Evolutionary conservation across 2,797 vertebrate species (phyloP).

Genomic region (Neosalanx taihuensis): DNA sequence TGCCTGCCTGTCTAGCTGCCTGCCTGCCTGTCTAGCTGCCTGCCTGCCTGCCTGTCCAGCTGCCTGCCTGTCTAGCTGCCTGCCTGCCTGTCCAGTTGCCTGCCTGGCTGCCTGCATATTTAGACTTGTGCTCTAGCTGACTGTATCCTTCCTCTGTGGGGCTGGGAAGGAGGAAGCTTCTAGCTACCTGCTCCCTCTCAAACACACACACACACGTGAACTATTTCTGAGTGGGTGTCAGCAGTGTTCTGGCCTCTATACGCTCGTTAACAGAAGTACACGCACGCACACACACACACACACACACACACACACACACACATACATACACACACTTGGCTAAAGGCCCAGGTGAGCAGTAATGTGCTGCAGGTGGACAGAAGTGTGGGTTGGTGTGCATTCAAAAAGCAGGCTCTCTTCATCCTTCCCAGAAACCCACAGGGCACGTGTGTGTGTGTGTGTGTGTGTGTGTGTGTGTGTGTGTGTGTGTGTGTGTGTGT

Average conservation of each 20-base stretch:
- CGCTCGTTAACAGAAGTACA: not conserved
- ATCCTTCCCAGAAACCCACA: constrained; percentile 9
- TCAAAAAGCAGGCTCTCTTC: constrained; percentile 33
- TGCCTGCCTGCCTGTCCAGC: no score
- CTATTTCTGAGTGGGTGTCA: not conserved
- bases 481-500: constrained; percentile 8
- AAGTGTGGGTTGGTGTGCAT: constrained; percentile 31
- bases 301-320: not conserved
- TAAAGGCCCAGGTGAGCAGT: constrained; percentile 28
- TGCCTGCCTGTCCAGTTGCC: not conserved
- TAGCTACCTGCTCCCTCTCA: constrained; percentile 2
- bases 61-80: no score
- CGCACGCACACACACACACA: not conserved
- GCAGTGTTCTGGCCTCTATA: not conserved
- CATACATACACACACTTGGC: constrained; percentile 1
- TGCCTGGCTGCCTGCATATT: not conserved
- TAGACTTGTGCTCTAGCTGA: constrained; percentile 14
- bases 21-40: not conserved
- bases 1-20: not conserved
- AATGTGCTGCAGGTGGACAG: constrained; percentile 42
- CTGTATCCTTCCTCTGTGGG: constrained; percentile 13
- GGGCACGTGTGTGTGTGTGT: not conserved
- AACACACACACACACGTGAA: constrained; percentile 19
- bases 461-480: constrained; percentile 8
- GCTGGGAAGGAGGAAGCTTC: not conserved